A percentile compares a stretch with the other conserved stretches of the same genome.
These are phyloP conservation scores for Vulpes lagopus DNA, from an alignment of 2,113 vertebrate genomes.

Conservation along the genomic window DNA sequence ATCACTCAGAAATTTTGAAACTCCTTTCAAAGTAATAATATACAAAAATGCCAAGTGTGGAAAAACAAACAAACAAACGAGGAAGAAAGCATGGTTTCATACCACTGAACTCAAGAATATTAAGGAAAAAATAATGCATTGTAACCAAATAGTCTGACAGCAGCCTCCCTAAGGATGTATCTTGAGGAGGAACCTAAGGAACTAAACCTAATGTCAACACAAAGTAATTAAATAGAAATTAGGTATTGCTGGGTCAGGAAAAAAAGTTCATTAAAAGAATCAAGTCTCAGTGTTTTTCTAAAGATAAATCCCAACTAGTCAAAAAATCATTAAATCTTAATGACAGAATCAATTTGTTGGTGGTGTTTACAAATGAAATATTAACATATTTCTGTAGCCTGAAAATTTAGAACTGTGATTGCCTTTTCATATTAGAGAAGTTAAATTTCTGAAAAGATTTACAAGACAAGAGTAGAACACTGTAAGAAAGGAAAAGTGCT, in stretches of 20 bases:
- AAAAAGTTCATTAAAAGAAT: conserved; percentile 71
- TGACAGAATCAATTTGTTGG: conserved; percentile 55
- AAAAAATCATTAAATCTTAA: conserved; percentile 75
- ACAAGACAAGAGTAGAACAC: neutral
- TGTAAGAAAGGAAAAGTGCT: neutral
- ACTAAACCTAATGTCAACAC: conserved; percentile 66
- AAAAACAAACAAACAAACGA: neutral
- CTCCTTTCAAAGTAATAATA: neutral
- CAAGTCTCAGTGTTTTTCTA: conserved; percentile 64
- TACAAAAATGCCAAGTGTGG: neutral
- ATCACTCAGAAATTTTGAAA: conserved; percentile 14
- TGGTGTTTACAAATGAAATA: conserved; percentile 54
- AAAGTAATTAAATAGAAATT: conserved; percentile 69
- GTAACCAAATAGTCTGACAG: neutral
- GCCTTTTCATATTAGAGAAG: neutral
- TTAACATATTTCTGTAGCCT: conserved; percentile 14
- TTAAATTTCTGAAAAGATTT: conserved; percentile 15
- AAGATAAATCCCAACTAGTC: conserved; percentile 57
- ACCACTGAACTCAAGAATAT: neutral
- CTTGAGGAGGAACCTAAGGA: conserved; percentile 53
- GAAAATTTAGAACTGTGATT: conserved; percentile 6
- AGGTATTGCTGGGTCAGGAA: conserved; percentile 60
- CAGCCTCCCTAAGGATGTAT: neutral
- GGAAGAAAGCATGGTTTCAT: conserved; percentile 27
- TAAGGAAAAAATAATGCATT: neutral